Conservation (phyloP, 2,113 vertebrate genomes). For the Corythoichthys intestinalis region DNA sequence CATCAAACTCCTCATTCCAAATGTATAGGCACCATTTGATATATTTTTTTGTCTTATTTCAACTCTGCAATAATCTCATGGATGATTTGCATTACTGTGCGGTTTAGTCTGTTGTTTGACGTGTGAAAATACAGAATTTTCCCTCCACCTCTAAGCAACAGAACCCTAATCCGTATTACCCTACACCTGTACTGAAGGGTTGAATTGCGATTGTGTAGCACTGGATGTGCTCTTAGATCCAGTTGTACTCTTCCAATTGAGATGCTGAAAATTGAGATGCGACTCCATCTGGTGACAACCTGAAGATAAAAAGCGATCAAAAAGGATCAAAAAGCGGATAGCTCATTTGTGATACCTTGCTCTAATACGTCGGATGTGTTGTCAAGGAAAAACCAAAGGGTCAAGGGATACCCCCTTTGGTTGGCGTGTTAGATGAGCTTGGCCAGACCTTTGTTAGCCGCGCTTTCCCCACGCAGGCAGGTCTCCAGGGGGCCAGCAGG, state of each 20-base stretch:
- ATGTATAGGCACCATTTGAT: too few species aligned
- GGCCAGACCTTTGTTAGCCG: slow-evolving; percentile 65
- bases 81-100: neutral
- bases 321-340: slow-evolving; percentile 51
- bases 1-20: too few species aligned
- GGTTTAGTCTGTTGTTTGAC: neutral
- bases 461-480: slow-evolving; percentile 58
- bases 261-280: neutral
- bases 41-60: neutral
- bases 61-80: neutral
- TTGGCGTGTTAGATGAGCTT: slow-evolving; percentile 65
- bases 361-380: slow-evolving; percentile 55
- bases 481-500: slow-evolving; percentile 73
- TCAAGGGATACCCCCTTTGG: slow-evolving; percentile 60
- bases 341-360: slow-evolving; percentile 44
- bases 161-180: neutral
- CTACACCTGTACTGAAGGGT: neutral
- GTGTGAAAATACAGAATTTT: neutral
- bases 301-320: slow-evolving; percentile 25
- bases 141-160: neutral
- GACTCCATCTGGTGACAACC: slow-evolving; percentile 7
- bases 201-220: neutral
- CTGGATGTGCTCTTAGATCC: neutral
- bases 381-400: slow-evolving; percentile 60
- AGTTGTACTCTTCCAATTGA: neutral